Base-by-base conservation (phyloP, 2,113 vertebrate species). In the Etheostoma cragini region DNA sequence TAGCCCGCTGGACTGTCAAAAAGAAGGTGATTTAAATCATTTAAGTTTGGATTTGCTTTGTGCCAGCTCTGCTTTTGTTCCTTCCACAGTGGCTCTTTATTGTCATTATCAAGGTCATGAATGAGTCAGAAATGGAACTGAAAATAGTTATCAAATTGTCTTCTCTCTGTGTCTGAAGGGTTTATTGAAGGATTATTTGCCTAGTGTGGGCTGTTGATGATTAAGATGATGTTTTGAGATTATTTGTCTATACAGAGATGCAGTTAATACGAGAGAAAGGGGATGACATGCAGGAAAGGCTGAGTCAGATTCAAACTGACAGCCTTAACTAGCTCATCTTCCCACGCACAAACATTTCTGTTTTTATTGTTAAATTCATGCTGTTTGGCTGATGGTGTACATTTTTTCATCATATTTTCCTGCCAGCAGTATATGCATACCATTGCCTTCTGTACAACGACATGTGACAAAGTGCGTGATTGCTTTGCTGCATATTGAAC, bases 221-320 rank as follows among this genome's bases (percentile, higher is more conserved):
- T 89, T 81, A 70, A 30, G 77, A 57, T 68, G 30, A 75, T 85
- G 26, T 54, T 30, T 81, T 56, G 66, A 86, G 57, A 81, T 74
- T 69, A 79, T 72, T 74, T 73, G 24, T 62, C 19, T 58, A 24
- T 49, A 42, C 69, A 45, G 62, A 71, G 72, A 87, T 78, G 61
- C 21, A 45, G 72, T 68, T 72, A 77, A 63, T 60, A 77, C 60
- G 35, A 72, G 47, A 64, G 68, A 76, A 63, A 60, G 30, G 13
- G 26, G n/a, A 61, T 78, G 82, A 74, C 83, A 74, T 21, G 62
- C 74, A 24, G 75, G 30, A 82, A 74, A 81, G 72, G 45, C 75
- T 86, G 84, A 89, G 63, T 74, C 63, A 70, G 78, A 92, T 91
- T 87, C 67, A 86, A 87, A 84, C 63, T 87, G 92, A 90, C 90